Conservation (phyloP, 2,888 invertebrate genomes). For the Sarcophaga caerulescens region DNA sequence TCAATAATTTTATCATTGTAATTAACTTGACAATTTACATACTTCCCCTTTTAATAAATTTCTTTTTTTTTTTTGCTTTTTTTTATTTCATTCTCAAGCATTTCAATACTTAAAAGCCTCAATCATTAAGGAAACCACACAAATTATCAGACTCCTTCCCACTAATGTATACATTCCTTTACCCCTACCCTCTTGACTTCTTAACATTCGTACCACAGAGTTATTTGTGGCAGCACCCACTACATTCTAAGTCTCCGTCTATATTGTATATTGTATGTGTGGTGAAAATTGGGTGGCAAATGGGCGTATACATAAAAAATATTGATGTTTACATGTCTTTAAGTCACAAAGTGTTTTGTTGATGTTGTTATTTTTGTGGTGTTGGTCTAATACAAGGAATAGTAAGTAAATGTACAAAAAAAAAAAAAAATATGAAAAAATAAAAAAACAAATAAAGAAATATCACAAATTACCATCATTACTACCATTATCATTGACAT, state of each 20-base stretch:
- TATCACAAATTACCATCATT: constrained; percentile 67
- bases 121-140: constrained; percentile 66
- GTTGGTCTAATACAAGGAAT: constrained; percentile 38
- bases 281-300: constrained; percentile 40
- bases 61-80: neutral
- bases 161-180: neutral
- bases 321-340: constrained; percentile 15
- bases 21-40: constrained; percentile 72
- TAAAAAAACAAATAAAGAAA: constrained; percentile 27
- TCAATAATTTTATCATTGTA: constrained; percentile 77
- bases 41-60: constrained; percentile 6
- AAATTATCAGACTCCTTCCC: constrained; percentile 46
- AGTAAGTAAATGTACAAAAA: neutral
- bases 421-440: neutral
- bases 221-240: neutral
- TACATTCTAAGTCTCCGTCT: constrained; percentile 30
- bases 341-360: constrained; percentile 26
- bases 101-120: constrained; percentile 61
- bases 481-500: constrained; percentile 65
- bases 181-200: neutral
- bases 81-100: constrained; percentile 19
- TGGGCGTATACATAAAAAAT: constrained; percentile 48
- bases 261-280: constrained; percentile 19
- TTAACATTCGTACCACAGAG: neutral
- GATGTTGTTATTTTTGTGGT: constrained; percentile 36